Evolutionary conservation across 2,888 invertebrate genomes (phyloP), one percentile per base, ranked within the genome.

Genomic region (Lepetodrilus schrolli): DNA sequence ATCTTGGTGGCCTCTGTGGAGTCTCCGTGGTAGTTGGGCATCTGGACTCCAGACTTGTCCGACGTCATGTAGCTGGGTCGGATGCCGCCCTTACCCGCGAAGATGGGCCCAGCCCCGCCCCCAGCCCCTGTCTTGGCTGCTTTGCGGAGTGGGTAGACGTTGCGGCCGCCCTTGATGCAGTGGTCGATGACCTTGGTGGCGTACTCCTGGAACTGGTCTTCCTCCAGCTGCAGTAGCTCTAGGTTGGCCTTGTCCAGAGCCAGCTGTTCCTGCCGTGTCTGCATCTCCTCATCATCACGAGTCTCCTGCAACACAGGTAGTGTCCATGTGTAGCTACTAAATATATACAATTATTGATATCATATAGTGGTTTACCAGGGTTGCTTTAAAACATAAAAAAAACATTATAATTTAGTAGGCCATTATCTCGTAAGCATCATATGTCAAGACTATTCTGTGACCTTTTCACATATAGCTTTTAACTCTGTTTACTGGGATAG

Each of bases 161-260:
- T 90, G 48, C 90, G 82, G 7, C 90, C 90, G 20, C 88, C 87
- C 72, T 88, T 80, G 74, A 89, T 88, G 74, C 89, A 87, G 79
- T 90, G 90, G 17, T 89, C 84, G 49, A 91, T 91, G 23, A 91
- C 90, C 74, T 87, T 86, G 69, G 38, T 77, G 43, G 89, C 89
- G 73, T 88, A 88, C 66, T 90, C 90, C 81, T 90, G 90, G 86
- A 90, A 91, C 79, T 90, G 90, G 17, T 84, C 73, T 75, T 90
- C 90, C 72, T 91, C 91, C 8, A 86, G 74, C 13, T 82, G 82
- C 17, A 90, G 76, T 17, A 90, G 84, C 38, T 87, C 87, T 51
- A 84, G 75, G 77, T 90, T 89, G 68, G 85, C 86, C 48, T 81
- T 78, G 74, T 88, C 88, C 70, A 88, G 82, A 10, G 85, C 86